A percentile compares a stretch with the other conserved stretches of the same genome.
phyloP scores from a whole-genome alignment of 2,888 invertebrate genomes.

The Metellina segmentata region DNA sequence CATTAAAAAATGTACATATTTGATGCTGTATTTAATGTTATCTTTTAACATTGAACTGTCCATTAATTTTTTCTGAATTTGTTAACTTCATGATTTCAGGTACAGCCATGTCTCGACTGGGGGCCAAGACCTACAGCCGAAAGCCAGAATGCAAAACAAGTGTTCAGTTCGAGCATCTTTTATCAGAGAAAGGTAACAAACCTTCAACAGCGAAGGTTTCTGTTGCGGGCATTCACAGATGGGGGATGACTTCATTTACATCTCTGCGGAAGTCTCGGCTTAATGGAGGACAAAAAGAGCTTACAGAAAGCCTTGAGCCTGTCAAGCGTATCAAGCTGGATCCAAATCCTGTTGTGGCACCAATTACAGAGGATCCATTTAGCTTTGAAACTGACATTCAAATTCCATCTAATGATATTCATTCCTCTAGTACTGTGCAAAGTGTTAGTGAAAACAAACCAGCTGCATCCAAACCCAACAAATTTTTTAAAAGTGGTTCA shows the following conservation, averaged over 20 bases:
- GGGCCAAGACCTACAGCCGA: conserved; percentile 78
- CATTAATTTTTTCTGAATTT: background rate
- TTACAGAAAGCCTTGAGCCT: conserved; percentile 42
- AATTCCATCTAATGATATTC: conserved; percentile 5
- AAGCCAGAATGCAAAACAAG: conserved; percentile 81
- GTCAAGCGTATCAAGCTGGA: conserved; percentile 69
- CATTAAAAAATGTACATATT: no score
- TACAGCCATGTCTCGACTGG: conserved; percentile 75
- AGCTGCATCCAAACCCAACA: conserved; percentile 75
- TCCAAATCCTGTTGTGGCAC: conserved; percentile 7
- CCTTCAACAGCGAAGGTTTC: conserved; percentile 91
- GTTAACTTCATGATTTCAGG: background rate
- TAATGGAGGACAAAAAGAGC: conserved; percentile 82
- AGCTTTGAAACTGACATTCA: conserved; percentile 76
- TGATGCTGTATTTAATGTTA: no score
- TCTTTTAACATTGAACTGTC: no score
- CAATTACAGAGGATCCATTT: conserved; percentile 77
- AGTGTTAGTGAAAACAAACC: conserved; percentile 41
- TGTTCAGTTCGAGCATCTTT: conserved; percentile 84
- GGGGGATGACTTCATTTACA: conserved; percentile 96
- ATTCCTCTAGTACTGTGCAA: conserved; percentile 17
- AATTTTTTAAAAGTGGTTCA: conserved; percentile 78
- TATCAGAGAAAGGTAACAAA: conserved; percentile 83
- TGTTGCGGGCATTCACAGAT: conserved; percentile 94
- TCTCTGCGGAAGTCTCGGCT: conserved; percentile 89